phyloP scores from a whole-genome alignment of 2,888 invertebrate genomes.

The Oscheius onirici region DNA sequence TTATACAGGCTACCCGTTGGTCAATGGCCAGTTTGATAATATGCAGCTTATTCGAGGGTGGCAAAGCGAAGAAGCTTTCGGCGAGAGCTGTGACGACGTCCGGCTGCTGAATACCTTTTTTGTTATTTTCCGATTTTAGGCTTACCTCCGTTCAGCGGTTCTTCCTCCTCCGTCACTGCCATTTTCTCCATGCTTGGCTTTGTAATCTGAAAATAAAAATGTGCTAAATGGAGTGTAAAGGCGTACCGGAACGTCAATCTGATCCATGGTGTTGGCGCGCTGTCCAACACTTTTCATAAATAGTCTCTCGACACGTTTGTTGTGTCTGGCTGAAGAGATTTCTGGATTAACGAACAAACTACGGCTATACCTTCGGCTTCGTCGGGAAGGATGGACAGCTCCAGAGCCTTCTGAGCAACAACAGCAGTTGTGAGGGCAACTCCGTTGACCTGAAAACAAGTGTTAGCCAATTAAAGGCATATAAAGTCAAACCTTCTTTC shows the following conservation, averaged over 20 bases:
- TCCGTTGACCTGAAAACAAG: conserved; percentile 62
- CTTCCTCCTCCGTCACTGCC: conserved; percentile 24
- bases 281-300: not conserved
- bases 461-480: not conserved
- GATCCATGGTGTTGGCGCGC: conserved; percentile 11
- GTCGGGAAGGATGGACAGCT: conserved; percentile 67
- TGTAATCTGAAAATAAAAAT: conserved; percentile 4
- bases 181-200: conserved; percentile 10
- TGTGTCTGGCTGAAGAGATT: conserved; percentile 11
- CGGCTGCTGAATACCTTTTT: conserved; percentile 38
- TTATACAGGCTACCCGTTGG: conserved; percentile 14
- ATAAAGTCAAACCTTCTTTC: conserved; percentile 42
- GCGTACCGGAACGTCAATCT: not conserved
- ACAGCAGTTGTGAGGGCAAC: conserved; percentile 68
- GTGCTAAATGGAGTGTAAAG: not conserved
- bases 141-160: conserved; percentile 19
- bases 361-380: conserved; percentile 54
- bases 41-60: conserved; percentile 32
- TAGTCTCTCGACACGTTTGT: not conserved
- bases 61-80: conserved; percentile 57
- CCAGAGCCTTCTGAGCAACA: conserved; percentile 67
- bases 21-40: not conserved
- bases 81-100: conserved; percentile 51
- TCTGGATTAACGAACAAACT: not conserved
- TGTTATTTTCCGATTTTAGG: not conserved